phyloP scores from a whole-genome alignment of 2,113 vertebrate species.

The Melanocharis versteri region DNA sequence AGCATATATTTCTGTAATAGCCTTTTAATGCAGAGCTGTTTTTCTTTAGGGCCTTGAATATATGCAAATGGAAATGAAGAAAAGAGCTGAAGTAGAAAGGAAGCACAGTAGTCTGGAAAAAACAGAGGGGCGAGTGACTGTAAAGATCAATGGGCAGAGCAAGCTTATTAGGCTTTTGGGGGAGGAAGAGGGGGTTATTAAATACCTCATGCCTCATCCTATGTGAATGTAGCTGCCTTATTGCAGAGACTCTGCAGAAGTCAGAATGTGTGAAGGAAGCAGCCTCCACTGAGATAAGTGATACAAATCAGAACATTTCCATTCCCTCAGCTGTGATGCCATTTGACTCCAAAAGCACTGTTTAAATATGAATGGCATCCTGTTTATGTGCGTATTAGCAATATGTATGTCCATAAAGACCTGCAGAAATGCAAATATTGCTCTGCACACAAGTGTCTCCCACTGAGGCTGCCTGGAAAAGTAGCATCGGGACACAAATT shows the following conservation, averaged over 20 bases:
- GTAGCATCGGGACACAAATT: neutral
- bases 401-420: constrained; percentile 22
- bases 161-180: neutral
- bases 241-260: neutral
- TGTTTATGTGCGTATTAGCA: constrained; percentile 55
- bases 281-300: constrained; percentile 22
- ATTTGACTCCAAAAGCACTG: constrained; percentile 8
- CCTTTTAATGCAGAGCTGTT: constrained; percentile 54
- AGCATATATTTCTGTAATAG: constrained; percentile 52
- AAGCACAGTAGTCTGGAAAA: constrained; percentile 17
- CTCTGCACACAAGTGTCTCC: constrained; percentile 22
- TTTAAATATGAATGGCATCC: constrained; percentile 62
- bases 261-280: constrained; percentile 18
- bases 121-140: neutral
- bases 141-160: constrained; percentile 21
- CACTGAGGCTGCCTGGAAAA: constrained; percentile 35
- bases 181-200: neutral
- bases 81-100: constrained; percentile 20
- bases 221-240: neutral
- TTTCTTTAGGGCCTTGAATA: constrained; percentile 49
- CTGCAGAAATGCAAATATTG: constrained; percentile 46
- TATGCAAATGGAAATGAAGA: constrained; percentile 44
- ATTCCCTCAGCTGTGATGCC: constrained; percentile 40
- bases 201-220: neutral
- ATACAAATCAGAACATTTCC: constrained; percentile 53